Base-by-base conservation (phyloP, 2,888 invertebrate genomes). In the Dichetophora obliterata region DNA sequence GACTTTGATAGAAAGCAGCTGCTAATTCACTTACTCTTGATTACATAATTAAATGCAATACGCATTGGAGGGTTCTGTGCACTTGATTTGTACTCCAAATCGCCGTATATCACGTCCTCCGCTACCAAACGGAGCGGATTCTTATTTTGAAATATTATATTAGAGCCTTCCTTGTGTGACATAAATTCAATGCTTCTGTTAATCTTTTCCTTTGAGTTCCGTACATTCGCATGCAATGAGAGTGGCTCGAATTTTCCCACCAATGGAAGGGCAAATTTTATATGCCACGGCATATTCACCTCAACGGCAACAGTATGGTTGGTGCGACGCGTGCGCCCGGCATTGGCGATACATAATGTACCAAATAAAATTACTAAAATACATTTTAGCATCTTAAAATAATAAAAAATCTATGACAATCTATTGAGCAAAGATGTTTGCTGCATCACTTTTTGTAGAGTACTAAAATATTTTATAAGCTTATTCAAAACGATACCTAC, bases 241-340 rank as follows among this genome's bases (percentile, higher is more conserved):
- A 34, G 57, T 52, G 74, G 74, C 54, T 66, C 66, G 27, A 74
- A 74, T 16, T 65, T 37, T 6, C 6, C 34, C 11, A 16, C 14
- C 8, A 27, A 6, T n/a, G 74, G 74, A 19, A 65, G 3, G 6
- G 52, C 8, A 22, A 74, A 74, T 19, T 66, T n/a, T 14, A 74
- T 54, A 24, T 24, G 54, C 74, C 74, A 74, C 4, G 74, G 74
- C 34, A 52, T 19, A 16, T 66, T 54, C 22, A 74, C 65, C 24
- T 74, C 66, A 19, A 74, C 66, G 19, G n/a, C 6, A 3, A 74
- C 22, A 19, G 22, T 31, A 16, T 50, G 68, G 5, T 31, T 14
- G 24, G 50, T 22, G 48, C 19, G 43, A 43, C 19, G 37, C 31
- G 19, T 68, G 11, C 27, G 48, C n/a, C 3, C 50, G 2, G 48